These are phyloP conservation scores for Zoanthus sansibaricus DNA, from an alignment of 92 coral and sea anemone genomes.

Conservation along the genomic window DNA sequence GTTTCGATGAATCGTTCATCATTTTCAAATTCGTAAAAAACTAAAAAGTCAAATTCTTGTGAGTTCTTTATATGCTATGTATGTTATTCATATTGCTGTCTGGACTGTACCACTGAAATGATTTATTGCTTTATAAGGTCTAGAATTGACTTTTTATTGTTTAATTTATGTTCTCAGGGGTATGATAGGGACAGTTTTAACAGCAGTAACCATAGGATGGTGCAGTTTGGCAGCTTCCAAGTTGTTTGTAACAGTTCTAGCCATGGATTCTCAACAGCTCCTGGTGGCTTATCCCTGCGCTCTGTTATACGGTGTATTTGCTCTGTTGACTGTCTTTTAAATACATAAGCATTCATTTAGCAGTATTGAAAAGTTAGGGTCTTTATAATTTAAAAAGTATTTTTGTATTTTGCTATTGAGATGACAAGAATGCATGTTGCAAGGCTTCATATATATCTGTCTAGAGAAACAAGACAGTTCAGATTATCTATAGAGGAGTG, in stretches of 20 bases:
- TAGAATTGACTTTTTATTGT: not conserved
- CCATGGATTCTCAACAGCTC: conserved; percentile 90
- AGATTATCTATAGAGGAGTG: not conserved
- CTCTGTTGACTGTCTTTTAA: conserved; percentile 84
- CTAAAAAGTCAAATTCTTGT: too few species aligned
- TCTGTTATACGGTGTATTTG: conserved; percentile 86
- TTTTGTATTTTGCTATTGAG: not conserved
- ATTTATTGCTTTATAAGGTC: too few species aligned
- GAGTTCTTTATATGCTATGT: too few species aligned
- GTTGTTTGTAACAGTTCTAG: conserved; percentile 86
- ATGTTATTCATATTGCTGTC: too few species aligned
- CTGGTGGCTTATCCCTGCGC: conserved; percentile 95
- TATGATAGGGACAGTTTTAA: conserved; percentile 81
- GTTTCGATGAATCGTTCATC: too few species aligned
- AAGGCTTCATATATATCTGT: not conserved
- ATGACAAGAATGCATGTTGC: not conserved
- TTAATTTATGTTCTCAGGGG: conserved; percentile 63
- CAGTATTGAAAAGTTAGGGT: not conserved
- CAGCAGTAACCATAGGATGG: conserved; percentile 90
- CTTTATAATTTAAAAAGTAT: not conserved
- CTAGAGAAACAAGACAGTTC: not conserved
- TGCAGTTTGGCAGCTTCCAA: conserved; percentile 91
- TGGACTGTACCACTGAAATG: too few species aligned
- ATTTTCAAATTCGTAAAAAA: too few species aligned
- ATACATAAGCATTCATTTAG: not conserved